Base-by-base conservation (phyloP, 1,140 invertebrate genomes). In the Manduca sexta region DNA sequence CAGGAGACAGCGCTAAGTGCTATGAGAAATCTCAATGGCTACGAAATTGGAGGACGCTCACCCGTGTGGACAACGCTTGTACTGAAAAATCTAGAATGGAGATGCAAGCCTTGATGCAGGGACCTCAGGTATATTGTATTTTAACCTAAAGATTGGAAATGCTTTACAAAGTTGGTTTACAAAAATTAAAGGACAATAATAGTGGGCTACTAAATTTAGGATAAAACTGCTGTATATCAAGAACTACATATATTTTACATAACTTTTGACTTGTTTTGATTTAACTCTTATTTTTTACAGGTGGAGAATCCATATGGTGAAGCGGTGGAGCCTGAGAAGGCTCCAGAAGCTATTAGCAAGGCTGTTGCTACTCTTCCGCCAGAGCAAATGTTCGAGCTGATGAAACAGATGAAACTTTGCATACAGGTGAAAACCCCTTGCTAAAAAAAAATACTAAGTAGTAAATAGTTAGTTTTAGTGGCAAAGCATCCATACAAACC, bases 371-470 rank as follows among this genome's bases (percentile, higher is more conserved):
- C 97, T 34, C 82, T 99, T 45, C 98, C 98, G 5, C 98, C 98
- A 0, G 98, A 99, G 78, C 97, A 99, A 86, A 99, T 99, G 98
- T 99, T 98, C 89, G 98, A 99, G 74, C 86, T 99, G 0, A 99
- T 99, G 97, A 98, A 98, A 71, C 98, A 99, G 84, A 99, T 99
- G 98, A 99, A 99, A 84, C 87, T 94, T 10, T 94, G 94, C 59
- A 93, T 96, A 52, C 92, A 92, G 80, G 90, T 90, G 77, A 62
- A n/a, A n/a, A n/a, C n/a, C n/a, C n/a, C n/a, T n/a, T n/a, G n/a
- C n/a, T n/a, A n/a, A n/a, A n/a, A n/a, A n/a, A n/a, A n/a, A n/a
- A n/a, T n/a, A n/a, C n/a, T n/a, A n/a, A n/a, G n/a, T n/a, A n/a
- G n/a, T n/a, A n/a, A n/a, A n/a, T n/a, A n/a, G n/a, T n/a, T n/a